Conservation (phyloP, 2,888 invertebrate species). For the Caenorhabditis virilis region DNA sequence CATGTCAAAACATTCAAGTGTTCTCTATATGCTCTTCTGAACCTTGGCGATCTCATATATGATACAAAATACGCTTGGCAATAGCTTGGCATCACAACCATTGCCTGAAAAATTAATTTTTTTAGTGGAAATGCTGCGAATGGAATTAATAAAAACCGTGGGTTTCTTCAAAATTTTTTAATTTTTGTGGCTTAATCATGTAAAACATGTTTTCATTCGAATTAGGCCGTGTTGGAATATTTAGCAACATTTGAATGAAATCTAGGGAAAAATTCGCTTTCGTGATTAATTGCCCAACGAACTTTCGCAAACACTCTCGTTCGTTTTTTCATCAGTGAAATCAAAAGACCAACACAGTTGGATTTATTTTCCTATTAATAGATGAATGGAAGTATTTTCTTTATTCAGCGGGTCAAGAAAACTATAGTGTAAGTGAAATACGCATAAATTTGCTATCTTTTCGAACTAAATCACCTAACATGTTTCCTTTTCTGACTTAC, state of each 20-base stretch:
- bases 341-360: neutral
- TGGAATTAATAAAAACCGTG: neutral
- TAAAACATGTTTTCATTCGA: neutral
- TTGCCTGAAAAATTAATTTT: constrained; percentile 8
- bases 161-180: neutral
- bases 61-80: constrained; percentile 20
- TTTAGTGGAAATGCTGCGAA: neutral
- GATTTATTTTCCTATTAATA: neutral
- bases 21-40: constrained; percentile 10
- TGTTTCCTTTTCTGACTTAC: constrained; percentile 2
- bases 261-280: too few relatives aligned
- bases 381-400: neutral
- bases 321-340: too few relatives aligned
- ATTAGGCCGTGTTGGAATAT: too few relatives aligned
- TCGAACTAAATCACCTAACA: neutral
- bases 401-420: neutral
- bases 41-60: constrained; percentile 15
- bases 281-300: too few relatives aligned
- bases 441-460: neutral
- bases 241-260: too few relatives aligned
- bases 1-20: constrained; percentile 20
- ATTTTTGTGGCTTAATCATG: neutral
- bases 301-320: too few relatives aligned
- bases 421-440: neutral
- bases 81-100: constrained; percentile 20